phyloP scores from a whole-genome alignment of 2,113 vertebrate species.

The Odontophorus gujanensis region DNA sequence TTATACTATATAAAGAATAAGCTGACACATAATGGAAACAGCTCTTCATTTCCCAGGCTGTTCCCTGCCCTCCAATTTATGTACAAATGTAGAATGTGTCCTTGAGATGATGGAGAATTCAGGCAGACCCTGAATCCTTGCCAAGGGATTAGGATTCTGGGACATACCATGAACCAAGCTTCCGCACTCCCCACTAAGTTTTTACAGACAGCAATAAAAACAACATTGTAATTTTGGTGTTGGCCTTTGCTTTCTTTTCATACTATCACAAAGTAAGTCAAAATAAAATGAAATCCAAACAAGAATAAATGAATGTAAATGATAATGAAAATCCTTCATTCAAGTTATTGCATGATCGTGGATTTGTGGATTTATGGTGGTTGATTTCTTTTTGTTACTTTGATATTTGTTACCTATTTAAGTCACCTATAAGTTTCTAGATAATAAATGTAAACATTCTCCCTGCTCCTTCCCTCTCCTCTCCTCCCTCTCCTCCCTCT shows the following conservation, averaged over 20 bases:
- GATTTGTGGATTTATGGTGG: neutral
- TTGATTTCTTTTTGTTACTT: neutral
- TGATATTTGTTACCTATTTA: neutral
- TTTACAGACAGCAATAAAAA: neutral
- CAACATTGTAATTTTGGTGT: neutral
- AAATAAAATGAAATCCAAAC: neutral
- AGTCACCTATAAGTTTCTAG: neutral
- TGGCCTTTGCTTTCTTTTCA: neutral
- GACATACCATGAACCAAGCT: neutral
- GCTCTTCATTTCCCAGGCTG: neutral
- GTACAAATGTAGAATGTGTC: neutral
- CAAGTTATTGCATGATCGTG: neutral
- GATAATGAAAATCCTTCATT: neutral
- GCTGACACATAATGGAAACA: neutral
- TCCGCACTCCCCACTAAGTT: neutral
- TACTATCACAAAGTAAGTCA: neutral
- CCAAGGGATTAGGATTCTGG: neutral
- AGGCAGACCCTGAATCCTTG: neutral
- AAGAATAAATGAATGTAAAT: neutral
- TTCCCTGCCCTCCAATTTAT: neutral
- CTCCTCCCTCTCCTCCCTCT: accelerated
- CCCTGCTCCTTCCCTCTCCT: accelerated
- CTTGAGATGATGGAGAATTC: neutral
- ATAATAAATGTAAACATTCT: accelerated
- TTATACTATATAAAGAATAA: neutral